phyloP scores from a whole-genome alignment of 1,140 invertebrate genomes.

The Drosophila azteca region DNA sequence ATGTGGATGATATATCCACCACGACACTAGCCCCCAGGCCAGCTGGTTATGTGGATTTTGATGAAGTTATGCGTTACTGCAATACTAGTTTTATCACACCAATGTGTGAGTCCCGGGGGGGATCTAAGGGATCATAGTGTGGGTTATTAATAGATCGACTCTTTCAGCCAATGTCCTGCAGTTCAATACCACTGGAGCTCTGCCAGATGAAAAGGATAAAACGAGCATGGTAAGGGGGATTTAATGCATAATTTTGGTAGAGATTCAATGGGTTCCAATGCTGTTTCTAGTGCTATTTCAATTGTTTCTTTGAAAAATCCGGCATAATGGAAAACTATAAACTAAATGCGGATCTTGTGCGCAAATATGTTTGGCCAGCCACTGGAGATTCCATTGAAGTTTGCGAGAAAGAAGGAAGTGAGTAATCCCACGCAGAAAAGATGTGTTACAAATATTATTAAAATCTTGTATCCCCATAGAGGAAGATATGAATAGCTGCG shows the following conservation, averaged over 20 bases:
- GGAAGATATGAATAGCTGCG: constrained; percentile 63
- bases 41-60: constrained; percentile 57
- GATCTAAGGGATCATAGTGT: not conserved
- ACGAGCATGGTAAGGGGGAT: constrained; percentile 70
- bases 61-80: constrained; percentile 53
- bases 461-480: constrained; percentile 26
- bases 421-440: constrained; percentile 22
- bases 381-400: constrained; percentile 73
- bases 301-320: constrained; percentile 77
- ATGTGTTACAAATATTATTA: not conserved
- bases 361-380: constrained; percentile 73
- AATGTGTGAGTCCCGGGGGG: constrained; percentile 50
- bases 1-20: constrained; percentile 67
- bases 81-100: constrained; percentile 76
- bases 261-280: not conserved
- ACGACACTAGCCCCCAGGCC: constrained; percentile 47
- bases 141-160: not conserved
- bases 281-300: constrained; percentile 66
- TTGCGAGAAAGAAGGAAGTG: constrained; percentile 65
- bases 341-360: constrained; percentile 59
- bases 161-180: constrained; percentile 60
- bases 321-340: constrained; percentile 71
- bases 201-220: constrained; percentile 68
- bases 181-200: constrained; percentile 67
- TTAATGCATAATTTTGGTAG: no score